Evolutionary conservation across 2,888 invertebrate species (phyloP).

Genomic region (Cheiracanthium punctorium): DNA sequence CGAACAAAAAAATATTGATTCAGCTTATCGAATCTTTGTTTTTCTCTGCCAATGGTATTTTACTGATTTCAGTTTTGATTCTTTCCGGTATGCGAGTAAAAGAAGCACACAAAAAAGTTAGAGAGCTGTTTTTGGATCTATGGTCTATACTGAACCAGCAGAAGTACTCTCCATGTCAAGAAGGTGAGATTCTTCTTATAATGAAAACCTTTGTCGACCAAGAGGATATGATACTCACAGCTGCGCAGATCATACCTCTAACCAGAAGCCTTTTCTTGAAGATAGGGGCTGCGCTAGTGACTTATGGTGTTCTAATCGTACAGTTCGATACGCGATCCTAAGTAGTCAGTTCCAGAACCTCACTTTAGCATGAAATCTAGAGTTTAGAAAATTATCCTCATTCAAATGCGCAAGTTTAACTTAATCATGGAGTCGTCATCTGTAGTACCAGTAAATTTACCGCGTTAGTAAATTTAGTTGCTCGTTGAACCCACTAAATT

Average conservation of each 20-base stretch:
- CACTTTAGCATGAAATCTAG: no score
- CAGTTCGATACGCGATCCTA: no score
- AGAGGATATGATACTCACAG: conserved; percentile 41
- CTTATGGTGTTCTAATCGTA: conserved; percentile 44
- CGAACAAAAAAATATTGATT: conserved; percentile 31
- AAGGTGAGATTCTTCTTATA: conserved; percentile 18
- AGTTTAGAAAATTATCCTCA: no score
- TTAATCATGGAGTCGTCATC: no score
- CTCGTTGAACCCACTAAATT: no score
- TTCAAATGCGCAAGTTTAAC: no score
- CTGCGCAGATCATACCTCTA: conserved; percentile 43
- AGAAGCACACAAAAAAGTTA: conserved; percentile 23
- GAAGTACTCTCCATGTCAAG: background rate
- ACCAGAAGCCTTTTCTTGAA: conserved; percentile 41
- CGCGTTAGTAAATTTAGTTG: no score
- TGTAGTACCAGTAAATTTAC: no score
- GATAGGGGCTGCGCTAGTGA: conserved; percentile 43
- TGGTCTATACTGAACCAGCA: background rate
- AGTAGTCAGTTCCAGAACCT: no score
- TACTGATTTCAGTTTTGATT: conserved; percentile 22
- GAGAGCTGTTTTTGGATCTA: conserved; percentile 29
- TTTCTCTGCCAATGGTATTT: conserved; percentile 22
- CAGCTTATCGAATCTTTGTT: conserved; percentile 43
- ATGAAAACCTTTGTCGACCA: conserved; percentile 34
- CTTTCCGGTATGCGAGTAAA: conserved; percentile 24